Percentiles rank a stretch among this genome's conserved stretches.
These are phyloP conservation scores for Drosophila melanica DNA, from an alignment of 1,140 invertebrate genomes.

Conservation along the genomic window DNA sequence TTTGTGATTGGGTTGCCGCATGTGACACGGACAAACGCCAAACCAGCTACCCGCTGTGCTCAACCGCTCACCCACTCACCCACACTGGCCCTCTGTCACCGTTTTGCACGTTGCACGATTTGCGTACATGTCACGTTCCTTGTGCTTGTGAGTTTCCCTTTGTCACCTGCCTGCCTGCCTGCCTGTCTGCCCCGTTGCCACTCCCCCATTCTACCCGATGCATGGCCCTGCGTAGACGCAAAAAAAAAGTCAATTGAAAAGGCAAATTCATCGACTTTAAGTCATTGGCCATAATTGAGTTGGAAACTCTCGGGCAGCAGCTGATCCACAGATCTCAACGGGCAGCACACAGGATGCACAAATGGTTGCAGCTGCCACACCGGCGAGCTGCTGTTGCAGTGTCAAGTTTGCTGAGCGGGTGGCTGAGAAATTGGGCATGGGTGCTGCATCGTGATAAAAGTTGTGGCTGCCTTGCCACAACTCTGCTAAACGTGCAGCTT, in stretches of 20 bases:
- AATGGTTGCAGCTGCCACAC: background rate
- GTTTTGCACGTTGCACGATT: constrained; percentile 40
- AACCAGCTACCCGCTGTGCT: background rate
- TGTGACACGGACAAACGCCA: constrained; percentile 26
- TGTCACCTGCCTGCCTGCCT: constrained; percentile 53
- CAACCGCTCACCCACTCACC: constrained; percentile 1
- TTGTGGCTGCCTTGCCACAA: constrained; percentile 18
- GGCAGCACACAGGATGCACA: too few relatives aligned
- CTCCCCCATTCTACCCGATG: background rate
- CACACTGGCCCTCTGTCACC: too few relatives aligned
- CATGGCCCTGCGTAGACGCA: constrained; percentile 4
- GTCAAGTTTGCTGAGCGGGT: constrained; percentile 1
- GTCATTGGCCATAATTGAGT: constrained; percentile 53
- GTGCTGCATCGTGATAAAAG: constrained; percentile 44
- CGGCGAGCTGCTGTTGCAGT: constrained; percentile 2
- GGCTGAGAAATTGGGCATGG: constrained; percentile 1
- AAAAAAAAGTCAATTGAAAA: constrained; percentile 36
- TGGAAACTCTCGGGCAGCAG: constrained; percentile 44
- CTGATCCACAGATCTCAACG: too few relatives aligned
- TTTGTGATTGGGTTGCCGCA: constrained; percentile 33
- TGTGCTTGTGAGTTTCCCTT: constrained; percentile 42
- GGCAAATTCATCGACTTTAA: constrained; percentile 50
- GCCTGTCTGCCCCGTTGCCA: background rate
- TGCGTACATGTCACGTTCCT: constrained; percentile 70
- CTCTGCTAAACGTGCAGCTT: constrained; percentile 26